Percentiles rank a stretch among this genome's conserved stretches.
Evolutionary conservation across 2,113 vertebrate species (phyloP).

Genomic region (Cebus imitator): DNA sequence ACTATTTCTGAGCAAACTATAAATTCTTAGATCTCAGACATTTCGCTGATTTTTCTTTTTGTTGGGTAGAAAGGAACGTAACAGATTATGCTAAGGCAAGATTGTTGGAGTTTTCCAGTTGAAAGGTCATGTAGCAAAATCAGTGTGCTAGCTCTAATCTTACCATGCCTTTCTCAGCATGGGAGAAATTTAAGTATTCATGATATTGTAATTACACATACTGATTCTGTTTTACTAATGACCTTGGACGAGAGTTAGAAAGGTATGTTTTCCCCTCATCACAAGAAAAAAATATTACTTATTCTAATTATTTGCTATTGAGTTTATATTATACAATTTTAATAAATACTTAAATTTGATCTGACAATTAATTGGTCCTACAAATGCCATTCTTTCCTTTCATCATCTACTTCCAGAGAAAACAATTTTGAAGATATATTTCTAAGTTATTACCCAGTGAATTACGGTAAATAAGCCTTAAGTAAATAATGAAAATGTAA

Average conservation of each 20-base stretch:
- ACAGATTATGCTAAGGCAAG: not conserved
- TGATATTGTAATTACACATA: conserved; percentile 56
- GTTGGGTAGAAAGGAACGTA: conserved; percentile 17
- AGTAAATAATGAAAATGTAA: conserved; percentile 66
- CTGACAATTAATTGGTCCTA: conserved; percentile 39
- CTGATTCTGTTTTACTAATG: conserved; percentile 28
- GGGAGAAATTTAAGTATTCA: conserved; percentile 69
- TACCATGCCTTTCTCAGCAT: conserved; percentile 29
- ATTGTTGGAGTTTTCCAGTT: conserved; percentile 62
- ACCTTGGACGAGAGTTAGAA: conserved; percentile 38
- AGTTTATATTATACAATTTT: conserved; percentile 55
- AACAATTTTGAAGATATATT: conserved; percentile 59
- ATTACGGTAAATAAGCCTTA: conserved; percentile 49
- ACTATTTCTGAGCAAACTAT: not conserved
- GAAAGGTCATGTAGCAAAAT: conserved; percentile 61
- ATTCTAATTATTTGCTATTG: conserved; percentile 53
- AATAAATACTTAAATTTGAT: conserved; percentile 65
- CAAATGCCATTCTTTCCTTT: conserved; percentile 43
- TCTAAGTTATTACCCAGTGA: conserved; percentile 54
- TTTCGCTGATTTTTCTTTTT: conserved; percentile 60
- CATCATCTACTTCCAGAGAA: not conserved
- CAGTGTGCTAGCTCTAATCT: conserved; percentile 55
- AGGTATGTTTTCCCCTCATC: conserved; percentile 47
- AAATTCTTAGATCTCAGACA: conserved; percentile 18
- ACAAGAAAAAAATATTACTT: not conserved